Evolutionary conservation across 2,888 invertebrate species (phyloP).

Genomic region (Chrysodeixis includens): DNA sequence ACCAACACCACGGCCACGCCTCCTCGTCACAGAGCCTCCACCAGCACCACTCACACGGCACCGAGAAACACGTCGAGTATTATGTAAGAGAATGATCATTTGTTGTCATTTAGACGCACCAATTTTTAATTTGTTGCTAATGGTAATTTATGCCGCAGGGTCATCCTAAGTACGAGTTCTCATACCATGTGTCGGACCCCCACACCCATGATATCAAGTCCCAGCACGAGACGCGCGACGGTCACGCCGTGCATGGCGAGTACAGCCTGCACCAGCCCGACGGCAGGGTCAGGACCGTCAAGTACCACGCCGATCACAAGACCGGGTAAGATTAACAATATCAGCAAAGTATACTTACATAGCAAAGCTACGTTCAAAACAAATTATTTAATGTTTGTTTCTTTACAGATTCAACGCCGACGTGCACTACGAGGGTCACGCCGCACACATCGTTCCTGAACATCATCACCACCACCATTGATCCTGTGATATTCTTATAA

Average conservation of each 20-base stretch:
- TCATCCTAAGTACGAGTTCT: slow-evolving; percentile 85
- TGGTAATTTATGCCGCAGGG: slow-evolving; percentile 52
- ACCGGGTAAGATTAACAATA: slow-evolving; percentile 28
- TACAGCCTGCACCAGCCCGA: slow-evolving; percentile 82
- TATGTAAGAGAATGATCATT: slow-evolving; percentile 29
- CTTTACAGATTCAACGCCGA: slow-evolving; percentile 36
- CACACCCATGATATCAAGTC: slow-evolving; percentile 87
- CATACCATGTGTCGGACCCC: slow-evolving; percentile 84
- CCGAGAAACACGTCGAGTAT: slow-evolving; percentile 48
- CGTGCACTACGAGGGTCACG: slow-evolving; percentile 48
- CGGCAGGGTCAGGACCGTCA: slow-evolving; percentile 72
- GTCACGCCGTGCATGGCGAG: slow-evolving; percentile 88
- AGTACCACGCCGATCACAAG: slow-evolving; percentile 53
- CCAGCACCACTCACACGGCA: slow-evolving; percentile 55
- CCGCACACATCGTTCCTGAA: slow-evolving; percentile 15
- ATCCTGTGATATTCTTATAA: slow-evolving; percentile 16
- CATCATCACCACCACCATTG: slow-evolving; percentile 28
- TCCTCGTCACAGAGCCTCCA: slow-evolving; percentile 68
- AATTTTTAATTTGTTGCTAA: no score
- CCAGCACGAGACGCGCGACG: slow-evolving; percentile 86
- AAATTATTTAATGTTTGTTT: neutral
- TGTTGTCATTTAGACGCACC: no score
- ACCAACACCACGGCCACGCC: slow-evolving; percentile 64
- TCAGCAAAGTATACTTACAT: neutral
- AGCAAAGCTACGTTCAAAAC: neutral